These are phyloP conservation scores for Hapalemur alaotrensis DNA, from an alignment of 2,797 vertebrate species.

Conservation along the genomic window DNA sequence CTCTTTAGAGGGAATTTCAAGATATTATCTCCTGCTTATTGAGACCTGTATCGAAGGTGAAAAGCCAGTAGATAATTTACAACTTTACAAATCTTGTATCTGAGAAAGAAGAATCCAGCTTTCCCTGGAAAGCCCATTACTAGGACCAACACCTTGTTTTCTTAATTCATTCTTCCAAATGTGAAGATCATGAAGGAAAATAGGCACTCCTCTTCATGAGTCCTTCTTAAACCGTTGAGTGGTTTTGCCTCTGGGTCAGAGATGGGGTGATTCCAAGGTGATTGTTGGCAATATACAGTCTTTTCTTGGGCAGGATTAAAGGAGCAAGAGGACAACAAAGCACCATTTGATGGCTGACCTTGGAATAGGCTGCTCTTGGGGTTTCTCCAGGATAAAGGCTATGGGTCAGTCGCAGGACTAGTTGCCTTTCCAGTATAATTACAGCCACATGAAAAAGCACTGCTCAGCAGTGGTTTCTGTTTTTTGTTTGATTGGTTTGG, in stretches of 20 bases:
- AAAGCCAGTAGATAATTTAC: slow-evolving; percentile 1
- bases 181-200: background rate
- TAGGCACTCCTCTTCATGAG: background rate
- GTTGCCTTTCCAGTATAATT: background rate
- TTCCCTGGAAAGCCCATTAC: background rate
- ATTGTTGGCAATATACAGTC: background rate
- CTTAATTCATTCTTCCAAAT: background rate
- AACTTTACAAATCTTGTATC: background rate
- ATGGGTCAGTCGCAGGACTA: background rate
- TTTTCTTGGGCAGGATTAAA: background rate
- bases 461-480: slow-evolving; percentile 31
- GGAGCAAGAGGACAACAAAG: background rate
- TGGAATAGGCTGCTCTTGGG: background rate
- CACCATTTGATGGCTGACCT: background rate
- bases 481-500: slow-evolving; percentile 7
- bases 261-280: background rate
- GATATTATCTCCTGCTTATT: background rate
- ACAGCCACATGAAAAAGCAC: background rate
- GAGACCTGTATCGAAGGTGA: background rate
- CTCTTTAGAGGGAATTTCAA: background rate
- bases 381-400: background rate
- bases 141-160: background rate
- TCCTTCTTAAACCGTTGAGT: background rate
- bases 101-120: background rate
- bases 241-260: background rate